Percentiles rank a stretch among this genome's conserved stretches.
Evolutionary conservation across 2,888 invertebrate species (phyloP).

Genomic region (Aleiodes leptofemur): DNA sequence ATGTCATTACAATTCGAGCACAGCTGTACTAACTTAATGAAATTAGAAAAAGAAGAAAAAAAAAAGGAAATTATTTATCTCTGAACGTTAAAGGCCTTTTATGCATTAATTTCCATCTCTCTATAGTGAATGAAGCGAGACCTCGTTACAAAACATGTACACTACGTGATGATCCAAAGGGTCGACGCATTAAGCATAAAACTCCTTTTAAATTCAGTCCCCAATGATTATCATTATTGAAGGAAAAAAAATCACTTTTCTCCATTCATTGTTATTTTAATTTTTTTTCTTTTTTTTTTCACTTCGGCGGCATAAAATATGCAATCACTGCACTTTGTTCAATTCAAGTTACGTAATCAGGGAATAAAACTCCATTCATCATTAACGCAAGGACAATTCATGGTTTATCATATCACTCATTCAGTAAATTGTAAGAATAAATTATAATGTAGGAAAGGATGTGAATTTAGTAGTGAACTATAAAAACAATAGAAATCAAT

Average conservation of each 20-base stretch:
- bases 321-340: conserved; percentile 26
- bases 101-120: conserved; percentile 19
- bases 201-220: conserved; percentile 1
- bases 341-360: conserved; percentile 15
- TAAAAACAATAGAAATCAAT: no score
- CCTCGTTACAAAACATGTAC: conserved; percentile 12
- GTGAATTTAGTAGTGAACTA: no score
- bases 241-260: background rate
- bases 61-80: conserved; percentile 14
- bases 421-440: conserved; percentile 9
- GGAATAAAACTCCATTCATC: conserved; percentile 15
- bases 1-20: background rate
- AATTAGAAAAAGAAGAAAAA: background rate
- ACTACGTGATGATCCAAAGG: conserved; percentile 21
- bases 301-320: conserved; percentile 7
- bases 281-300: background rate
- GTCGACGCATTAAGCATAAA: conserved; percentile 15
- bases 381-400: conserved; percentile 23
- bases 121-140: conserved; percentile 9
- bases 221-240: conserved; percentile 1
- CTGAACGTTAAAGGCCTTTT: conserved; percentile 13
- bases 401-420: conserved; percentile 10
- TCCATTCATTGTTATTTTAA: background rate
- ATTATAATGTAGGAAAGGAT: conserved; percentile 3
- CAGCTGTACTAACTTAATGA: conserved; percentile 10